Conservation (phyloP, 2,797 vertebrate genomes). For the Poeciliopsis presidionis region DNA sequence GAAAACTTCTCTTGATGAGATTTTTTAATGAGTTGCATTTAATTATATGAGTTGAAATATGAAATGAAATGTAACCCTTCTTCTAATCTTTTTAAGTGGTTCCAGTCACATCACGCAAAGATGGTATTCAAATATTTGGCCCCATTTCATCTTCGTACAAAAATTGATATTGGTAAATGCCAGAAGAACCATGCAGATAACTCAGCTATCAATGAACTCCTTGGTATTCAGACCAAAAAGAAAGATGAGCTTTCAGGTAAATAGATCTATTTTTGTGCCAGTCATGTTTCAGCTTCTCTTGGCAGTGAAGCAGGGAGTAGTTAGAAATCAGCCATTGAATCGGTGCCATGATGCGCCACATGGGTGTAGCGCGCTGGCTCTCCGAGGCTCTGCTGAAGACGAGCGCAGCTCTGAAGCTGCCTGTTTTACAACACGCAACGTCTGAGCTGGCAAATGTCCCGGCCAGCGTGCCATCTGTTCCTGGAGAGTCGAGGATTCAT, state of each 20-base stretch:
- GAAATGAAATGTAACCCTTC: no score
- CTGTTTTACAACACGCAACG: conserved; percentile 32
- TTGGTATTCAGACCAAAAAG: conserved; percentile 25
- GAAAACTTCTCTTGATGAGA: background rate
- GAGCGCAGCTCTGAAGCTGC: conserved; percentile 20
- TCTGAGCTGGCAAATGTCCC: conserved; percentile 39
- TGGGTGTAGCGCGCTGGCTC: conserved; percentile 29
- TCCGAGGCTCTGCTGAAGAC: conserved; percentile 30
- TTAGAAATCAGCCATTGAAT: conserved; percentile 47
- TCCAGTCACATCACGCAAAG: background rate
- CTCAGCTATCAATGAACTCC: conserved; percentile 35
- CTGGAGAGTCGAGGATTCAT: conserved; percentile 43
- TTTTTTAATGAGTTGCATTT: background rate
- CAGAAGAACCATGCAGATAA: conserved; percentile 36
- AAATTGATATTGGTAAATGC: background rate
- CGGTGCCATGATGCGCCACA: conserved; percentile 34
- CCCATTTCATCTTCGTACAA: background rate
- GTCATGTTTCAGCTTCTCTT: conserved; percentile 16
- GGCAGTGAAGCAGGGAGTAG: conserved; percentile 17
- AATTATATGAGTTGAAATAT: background rate
- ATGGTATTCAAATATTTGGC: background rate
- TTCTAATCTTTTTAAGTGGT: background rate
- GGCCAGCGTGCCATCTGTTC: conserved; percentile 47
- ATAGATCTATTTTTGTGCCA: conserved; percentile 30
- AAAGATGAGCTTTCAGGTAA: conserved; percentile 46